Percentiles rank a stretch among this genome's conserved stretches.
These are phyloP conservation scores for Deroplatys truncata DNA, from an alignment of 2,888 invertebrate genomes.

Conservation along the genomic window DNA sequence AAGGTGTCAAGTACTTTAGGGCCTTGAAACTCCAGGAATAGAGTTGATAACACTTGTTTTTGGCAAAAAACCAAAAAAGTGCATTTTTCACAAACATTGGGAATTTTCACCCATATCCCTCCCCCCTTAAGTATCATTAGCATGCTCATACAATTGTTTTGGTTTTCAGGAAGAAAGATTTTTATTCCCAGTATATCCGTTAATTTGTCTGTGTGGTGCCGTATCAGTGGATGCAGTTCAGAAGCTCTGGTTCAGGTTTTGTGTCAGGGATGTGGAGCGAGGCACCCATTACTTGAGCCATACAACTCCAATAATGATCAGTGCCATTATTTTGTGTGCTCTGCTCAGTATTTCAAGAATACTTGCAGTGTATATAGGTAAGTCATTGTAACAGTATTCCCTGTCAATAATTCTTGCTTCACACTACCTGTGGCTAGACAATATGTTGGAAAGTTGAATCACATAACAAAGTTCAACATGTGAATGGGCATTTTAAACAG, in stretches of 20 bases:
- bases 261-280: constrained; percentile 37
- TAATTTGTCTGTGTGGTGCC: constrained; percentile 79
- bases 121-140: too few species aligned
- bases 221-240: constrained; percentile 74
- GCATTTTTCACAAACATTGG: too few species aligned
- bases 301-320: constrained; percentile 66
- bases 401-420: not conserved
- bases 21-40: too few species aligned
- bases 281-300: constrained; percentile 68
- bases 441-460: too few species aligned
- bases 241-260: constrained; percentile 62
- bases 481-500: too few species aligned
- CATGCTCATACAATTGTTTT: not conserved
- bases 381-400: constrained; percentile 15
- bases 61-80: too few species aligned
- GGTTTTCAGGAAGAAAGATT: constrained; percentile 68
- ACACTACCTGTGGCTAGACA: not conserved
- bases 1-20: too few species aligned
- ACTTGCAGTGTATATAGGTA: constrained; percentile 58
- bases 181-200: constrained; percentile 91
- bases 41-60: too few species aligned
- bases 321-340: constrained; percentile 53
- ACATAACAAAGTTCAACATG: not conserved
- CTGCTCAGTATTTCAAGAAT: constrained; percentile 54
- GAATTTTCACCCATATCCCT: too few species aligned